Evolutionary conservation across 2,888 invertebrate genomes (phyloP).

Genomic region (Spatulosminthurus flaviceps): DNA sequence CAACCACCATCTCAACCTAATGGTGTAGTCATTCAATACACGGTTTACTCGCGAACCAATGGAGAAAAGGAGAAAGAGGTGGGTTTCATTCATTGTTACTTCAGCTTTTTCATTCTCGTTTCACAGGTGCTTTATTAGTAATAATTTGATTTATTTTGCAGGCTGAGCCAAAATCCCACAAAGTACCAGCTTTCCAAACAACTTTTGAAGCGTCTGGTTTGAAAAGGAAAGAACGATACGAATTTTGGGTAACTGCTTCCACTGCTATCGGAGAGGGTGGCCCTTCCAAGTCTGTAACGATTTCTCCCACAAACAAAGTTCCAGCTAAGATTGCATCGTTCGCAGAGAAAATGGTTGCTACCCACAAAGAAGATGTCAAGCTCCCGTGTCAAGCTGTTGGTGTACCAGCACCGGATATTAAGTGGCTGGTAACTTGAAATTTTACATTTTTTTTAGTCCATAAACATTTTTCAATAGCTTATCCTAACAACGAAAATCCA

Average conservation of each 20-base stretch:
- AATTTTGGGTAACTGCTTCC: constrained; percentile 94
- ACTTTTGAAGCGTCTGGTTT: constrained; percentile 87
- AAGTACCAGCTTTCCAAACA: constrained; percentile 82
- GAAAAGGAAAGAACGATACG: constrained; percentile 82
- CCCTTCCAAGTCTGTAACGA: constrained; percentile 84
- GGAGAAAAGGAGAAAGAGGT: constrained; percentile 63
- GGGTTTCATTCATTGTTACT: constrained; percentile 41
- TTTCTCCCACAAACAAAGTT: constrained; percentile 82
- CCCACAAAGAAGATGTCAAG: constrained; percentile 90
- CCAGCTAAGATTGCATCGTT: constrained; percentile 95
- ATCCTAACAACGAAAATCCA: too few relatives aligned
- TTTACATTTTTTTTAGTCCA: too few relatives aligned
- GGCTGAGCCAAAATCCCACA: constrained; percentile 65
- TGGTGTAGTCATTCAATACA: constrained; percentile 92
- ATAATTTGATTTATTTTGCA: constrained; percentile 20
- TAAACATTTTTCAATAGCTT: too few relatives aligned
- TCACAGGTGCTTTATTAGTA: background rate
- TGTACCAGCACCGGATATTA: constrained; percentile 86
- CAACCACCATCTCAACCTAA: constrained; percentile 91
- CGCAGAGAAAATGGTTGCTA: constrained; percentile 90
- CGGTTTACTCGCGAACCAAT: constrained; percentile 73
- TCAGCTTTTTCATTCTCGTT: constrained; percentile 18
- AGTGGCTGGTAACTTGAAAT: constrained; percentile 87
- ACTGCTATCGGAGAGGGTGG: constrained; percentile 95
- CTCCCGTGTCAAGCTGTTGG: constrained; percentile 92